phyloP scores from a whole-genome alignment of 2,888 invertebrate species.

The Sceliomorpha sp. region DNA sequence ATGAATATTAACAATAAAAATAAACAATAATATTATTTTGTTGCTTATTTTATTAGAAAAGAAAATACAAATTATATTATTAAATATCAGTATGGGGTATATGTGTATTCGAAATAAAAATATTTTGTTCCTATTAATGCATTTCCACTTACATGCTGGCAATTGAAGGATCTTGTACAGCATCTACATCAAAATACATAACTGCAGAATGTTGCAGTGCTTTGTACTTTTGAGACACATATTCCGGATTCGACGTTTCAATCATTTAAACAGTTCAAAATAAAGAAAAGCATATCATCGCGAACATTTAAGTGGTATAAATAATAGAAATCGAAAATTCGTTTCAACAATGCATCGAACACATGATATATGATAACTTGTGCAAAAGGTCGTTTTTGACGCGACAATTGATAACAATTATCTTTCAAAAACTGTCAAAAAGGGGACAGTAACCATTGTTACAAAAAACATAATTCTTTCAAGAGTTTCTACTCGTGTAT shows the following conservation, averaged over 20 bases:
- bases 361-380: not conserved
- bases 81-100: too few relatives aligned
- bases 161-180: not conserved
- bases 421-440: not conserved
- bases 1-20: too few relatives aligned
- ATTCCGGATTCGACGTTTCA: not conserved
- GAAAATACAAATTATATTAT: too few relatives aligned
- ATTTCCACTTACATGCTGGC: constrained; percentile 1
- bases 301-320: not conserved
- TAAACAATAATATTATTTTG: too few relatives aligned
- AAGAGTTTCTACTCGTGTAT: not conserved
- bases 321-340: not conserved
- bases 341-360: not conserved
- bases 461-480: not conserved
- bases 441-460: not conserved
- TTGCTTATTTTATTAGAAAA: too few relatives aligned
- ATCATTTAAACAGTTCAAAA: not conserved
- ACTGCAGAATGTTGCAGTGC: constrained; percentile 3
- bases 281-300: not conserved
- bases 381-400: not conserved
- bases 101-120: too few relatives aligned
- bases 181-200: constrained; percentile 5
- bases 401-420: not conserved
- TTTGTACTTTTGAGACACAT: not conserved
- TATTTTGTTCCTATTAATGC: too few relatives aligned